Conservation (phyloP, 2,888 invertebrate species). For the Stenichneumon culpator region DNA sequence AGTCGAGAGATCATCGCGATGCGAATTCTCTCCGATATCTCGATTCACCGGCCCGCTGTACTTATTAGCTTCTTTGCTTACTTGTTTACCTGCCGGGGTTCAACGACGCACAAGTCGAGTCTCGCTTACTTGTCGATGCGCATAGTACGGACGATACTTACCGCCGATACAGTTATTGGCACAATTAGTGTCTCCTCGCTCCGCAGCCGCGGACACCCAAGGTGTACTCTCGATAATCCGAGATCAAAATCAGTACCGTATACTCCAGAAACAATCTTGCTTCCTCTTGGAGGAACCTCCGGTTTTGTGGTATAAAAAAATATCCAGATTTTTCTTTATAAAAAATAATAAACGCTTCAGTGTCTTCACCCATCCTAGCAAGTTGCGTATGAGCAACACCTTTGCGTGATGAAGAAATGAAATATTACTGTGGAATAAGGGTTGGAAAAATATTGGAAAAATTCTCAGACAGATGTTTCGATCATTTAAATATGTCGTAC, state of each 20-base stretch:
- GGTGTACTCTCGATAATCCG: background rate
- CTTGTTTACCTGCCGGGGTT: background rate
- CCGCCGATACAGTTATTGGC: slow-evolving; percentile 14
- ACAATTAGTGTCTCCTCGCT: background rate
- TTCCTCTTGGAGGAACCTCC: too few relatives aligned
- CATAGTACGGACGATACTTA: background rate
- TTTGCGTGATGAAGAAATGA: background rate
- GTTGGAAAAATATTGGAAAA: background rate
- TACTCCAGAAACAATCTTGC: background rate
- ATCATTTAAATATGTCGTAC: background rate
- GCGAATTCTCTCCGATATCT: slow-evolving; percentile 64
- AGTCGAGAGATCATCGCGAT: slow-evolving; percentile 60
- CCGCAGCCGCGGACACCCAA: background rate
- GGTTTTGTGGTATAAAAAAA: background rate
- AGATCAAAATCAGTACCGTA: background rate
- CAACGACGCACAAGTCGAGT: slow-evolving; percentile 7
- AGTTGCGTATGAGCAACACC: background rate
- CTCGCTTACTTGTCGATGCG: slow-evolving; percentile 10
- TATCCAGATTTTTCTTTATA: background rate
- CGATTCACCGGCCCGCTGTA: slow-evolving; percentile 41
- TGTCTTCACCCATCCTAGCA: background rate
- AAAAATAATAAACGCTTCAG: background rate
- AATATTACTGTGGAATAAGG: background rate
- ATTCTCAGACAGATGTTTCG: background rate
- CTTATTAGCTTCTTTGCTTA: slow-evolving; percentile 20